Evolutionary conservation across 2,797 vertebrate genomes (phyloP).

Genomic region (Erethizon dorsatum): DNA sequence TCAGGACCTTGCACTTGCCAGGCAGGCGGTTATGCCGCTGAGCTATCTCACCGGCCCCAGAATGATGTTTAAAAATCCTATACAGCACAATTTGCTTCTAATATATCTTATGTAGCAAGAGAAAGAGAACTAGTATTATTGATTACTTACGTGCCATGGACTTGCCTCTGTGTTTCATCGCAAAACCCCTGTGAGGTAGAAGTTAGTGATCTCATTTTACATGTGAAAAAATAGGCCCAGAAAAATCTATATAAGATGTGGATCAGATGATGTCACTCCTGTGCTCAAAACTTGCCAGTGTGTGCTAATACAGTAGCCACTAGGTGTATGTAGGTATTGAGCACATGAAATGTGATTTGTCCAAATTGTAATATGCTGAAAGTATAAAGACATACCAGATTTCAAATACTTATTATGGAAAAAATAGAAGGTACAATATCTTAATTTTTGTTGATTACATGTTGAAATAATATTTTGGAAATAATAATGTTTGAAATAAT

Average conservation of each 20-base stretch:
- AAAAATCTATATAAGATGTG: constrained; percentile 20
- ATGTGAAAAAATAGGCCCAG: neutral
- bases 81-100: neutral
- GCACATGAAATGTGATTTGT: neutral
- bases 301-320: neutral
- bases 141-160: neutral
- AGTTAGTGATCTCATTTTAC: neutral
- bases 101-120: neutral
- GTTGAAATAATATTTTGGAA: constrained; percentile 3
- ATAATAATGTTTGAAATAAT: neutral
- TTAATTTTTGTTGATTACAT: neutral
- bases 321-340: neutral
- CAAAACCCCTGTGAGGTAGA: neutral
- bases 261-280: neutral
- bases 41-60: neutral
- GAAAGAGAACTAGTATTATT: neutral
- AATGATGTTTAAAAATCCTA: constrained; percentile 7
- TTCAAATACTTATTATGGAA: neutral
- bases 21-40: too few relatives aligned
- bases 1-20: too few relatives aligned
- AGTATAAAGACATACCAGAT: neutral
- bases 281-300: neutral
- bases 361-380: neutral
- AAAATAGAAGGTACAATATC: constrained; percentile 13
- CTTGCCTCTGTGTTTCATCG: neutral